Conservation (phyloP, 2,888 invertebrate genomes). For the Drosophila lacicola region DNA sequence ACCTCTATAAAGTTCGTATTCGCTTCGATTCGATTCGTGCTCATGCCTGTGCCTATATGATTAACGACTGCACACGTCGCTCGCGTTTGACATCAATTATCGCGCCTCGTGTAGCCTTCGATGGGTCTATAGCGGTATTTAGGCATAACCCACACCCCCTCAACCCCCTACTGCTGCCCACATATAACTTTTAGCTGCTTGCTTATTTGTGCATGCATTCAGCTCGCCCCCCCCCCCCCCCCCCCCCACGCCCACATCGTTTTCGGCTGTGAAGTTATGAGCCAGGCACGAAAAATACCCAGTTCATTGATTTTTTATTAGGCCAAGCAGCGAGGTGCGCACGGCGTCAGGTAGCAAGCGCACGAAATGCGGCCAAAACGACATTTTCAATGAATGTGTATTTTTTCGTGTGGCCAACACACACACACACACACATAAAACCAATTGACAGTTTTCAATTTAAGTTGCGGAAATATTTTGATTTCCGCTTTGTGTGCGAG, state of each 20-base stretch:
- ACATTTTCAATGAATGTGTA: conserved; percentile 40
- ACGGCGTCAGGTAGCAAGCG: conserved; percentile 17
- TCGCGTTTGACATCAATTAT: conserved; percentile 79
- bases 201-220: background rate
- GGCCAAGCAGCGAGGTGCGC: conserved; percentile 22
- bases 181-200: background rate
- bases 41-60: conserved; percentile 59
- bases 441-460: conserved; percentile 77
- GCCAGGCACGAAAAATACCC: conserved; percentile 47
- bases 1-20: conserved; percentile 54
- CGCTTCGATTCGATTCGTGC: conserved; percentile 36
- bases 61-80: conserved; percentile 67
- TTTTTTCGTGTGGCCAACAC: conserved; percentile 20
- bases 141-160: background rate
- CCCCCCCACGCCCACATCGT: conserved; percentile 26
- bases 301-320: conserved; percentile 79
- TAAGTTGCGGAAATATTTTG: conserved; percentile 76
- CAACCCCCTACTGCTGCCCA: background rate
- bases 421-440: conserved; percentile 34
- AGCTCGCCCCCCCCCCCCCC: too few species aligned
- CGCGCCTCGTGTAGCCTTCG: conserved; percentile 54
- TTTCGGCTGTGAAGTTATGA: conserved; percentile 35
- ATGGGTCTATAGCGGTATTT: background rate
- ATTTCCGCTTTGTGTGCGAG: conserved; percentile 57
- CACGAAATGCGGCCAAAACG: conserved; percentile 16